Conservation (phyloP, 1,140 invertebrate species). For the Triops cancriformis region DNA sequence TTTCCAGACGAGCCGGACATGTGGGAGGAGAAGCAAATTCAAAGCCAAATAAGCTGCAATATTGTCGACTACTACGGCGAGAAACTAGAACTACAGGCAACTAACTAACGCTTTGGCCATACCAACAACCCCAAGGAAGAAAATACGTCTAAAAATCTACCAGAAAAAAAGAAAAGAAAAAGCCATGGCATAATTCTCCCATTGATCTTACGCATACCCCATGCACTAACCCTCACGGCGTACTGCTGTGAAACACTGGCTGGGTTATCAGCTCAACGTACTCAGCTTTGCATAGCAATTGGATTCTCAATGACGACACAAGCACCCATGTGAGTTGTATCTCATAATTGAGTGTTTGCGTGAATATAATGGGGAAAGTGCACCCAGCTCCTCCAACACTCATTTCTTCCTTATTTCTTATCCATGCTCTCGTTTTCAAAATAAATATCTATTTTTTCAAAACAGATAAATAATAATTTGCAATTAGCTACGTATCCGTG, state of each 20-base stretch:
- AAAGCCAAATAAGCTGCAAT: background rate
- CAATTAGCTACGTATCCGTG: background rate
- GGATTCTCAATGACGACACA: background rate
- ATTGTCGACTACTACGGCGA: too few relatives aligned
- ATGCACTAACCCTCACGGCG: background rate
- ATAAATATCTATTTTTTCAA: background rate
- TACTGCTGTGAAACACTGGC: background rate
- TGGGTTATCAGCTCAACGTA: background rate
- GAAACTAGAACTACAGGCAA: too few relatives aligned
- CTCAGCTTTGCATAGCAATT: background rate
- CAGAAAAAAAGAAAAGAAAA: background rate
- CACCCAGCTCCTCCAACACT: background rate
- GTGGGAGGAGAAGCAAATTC: background rate
- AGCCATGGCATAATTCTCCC: background rate
- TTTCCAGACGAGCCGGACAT: background rate
- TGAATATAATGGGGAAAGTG: background rate
- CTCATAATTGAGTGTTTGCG: background rate
- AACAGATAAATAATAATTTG: background rate
- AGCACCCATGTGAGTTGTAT: background rate
- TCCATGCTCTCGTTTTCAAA: background rate
- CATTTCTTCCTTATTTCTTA: background rate
- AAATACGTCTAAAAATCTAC: too few relatives aligned
- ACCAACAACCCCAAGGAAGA: too few relatives aligned
- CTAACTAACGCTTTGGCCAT: too few relatives aligned
- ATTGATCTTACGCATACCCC: background rate